Evolutionary conservation across 1,140 invertebrate species (phyloP), one percentile per base, ranked within the genome.

Genomic region (Papilio dardanus): DNA sequence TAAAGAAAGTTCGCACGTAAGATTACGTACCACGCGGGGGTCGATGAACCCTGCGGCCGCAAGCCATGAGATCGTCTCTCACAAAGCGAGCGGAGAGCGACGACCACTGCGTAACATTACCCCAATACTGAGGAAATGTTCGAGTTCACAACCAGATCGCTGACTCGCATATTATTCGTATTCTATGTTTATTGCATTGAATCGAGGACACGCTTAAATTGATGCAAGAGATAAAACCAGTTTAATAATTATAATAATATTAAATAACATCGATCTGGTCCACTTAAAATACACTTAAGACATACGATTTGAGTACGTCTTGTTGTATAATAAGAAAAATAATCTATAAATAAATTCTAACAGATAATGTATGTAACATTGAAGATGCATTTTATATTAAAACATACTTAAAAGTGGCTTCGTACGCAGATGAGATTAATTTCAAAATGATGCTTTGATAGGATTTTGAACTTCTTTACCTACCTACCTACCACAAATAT

Each of bases 11-110:
- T 83, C 77, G 81, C 83, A 85, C 81, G 85, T 83, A 74, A 85
- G 86, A 89, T 89, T 88, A 88, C 86, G 86, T 88, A 74, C 71
- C 21, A 24, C 66, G 79, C 79, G 82, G 75, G 77, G 84, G 82
- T 83, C 82, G 74, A 80, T 83, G 77, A 85, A 81, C 82, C 50
- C 71, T 35, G 19, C 35, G 67, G 65, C 77, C 14, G 66, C 42
- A 30, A 62, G 67, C 67, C 33, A 37, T 74, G 35, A 30, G 37
- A 77, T 68, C 74, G 71, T 35, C 42, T 46, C 16, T 30, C 58
- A 62, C 71, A 77, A 71, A 40, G 76, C 74, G 4, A 46, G 42
- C 16, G 19, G 42, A n/a, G n/a, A n/a, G n/a, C n/a, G 7, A 76
- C 75, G 67, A 73, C 76, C 78, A 71, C 80, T 67, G 21, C 21